Base-by-base conservation (phyloP, 2,797 vertebrate species). In the Ctenopoma kingsleyae region DNA sequence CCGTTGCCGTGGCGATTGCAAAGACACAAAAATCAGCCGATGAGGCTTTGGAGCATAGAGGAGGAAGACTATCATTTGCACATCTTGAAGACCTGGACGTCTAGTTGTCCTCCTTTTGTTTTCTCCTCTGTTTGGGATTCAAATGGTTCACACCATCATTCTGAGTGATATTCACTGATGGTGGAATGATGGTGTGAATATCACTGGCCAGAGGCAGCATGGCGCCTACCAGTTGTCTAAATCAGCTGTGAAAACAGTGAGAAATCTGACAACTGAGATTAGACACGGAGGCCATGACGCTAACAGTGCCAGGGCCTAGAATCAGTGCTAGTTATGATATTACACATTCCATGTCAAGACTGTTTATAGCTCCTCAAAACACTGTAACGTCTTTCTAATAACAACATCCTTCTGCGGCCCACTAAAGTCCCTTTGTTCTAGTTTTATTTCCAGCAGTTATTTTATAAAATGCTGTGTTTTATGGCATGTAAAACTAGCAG, bases 1-100 rank as follows among this genome's bases (percentile, higher is more conserved):
- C 67, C n/a, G 79, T 90, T 85, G 70, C 75, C 88, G 80, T 89
- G 76, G 88, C 47, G 72, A 92, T 78, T 0, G 16, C 49, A 76
- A 64, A 82, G 85, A 80, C 71, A 85, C 62, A 67, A 30, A 27
- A 51, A 82, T 83, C 78, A 64, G 84, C 69, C 66, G 79, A 71
- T 57, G 69, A 79, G 56, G 74, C 48, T 54, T 48, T 64, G 74
- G 46, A 73, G 70, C 47, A 43, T 22, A 54, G 46, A 67, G 40
- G 72, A 75, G 52, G 54, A 70, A 67, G 52, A 66, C 22, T 23
- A 41, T 66, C 53, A 49, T 62, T 32, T 67, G 53, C 40, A 40
- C 22, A 16, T 8, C 35, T 32, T 63, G 40, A 43, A 55, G 8
- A 11, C 32, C 40, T 36, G n/a, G 22, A 57, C 44, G 44, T 13